A percentile compares a stretch with the other conserved stretches of the same genome.
These are phyloP conservation scores for Chondrosia reniformis DNA, from an alignment of 37 sponge, comb jelly and placozoan genomes.

Conservation along the genomic window DNA sequence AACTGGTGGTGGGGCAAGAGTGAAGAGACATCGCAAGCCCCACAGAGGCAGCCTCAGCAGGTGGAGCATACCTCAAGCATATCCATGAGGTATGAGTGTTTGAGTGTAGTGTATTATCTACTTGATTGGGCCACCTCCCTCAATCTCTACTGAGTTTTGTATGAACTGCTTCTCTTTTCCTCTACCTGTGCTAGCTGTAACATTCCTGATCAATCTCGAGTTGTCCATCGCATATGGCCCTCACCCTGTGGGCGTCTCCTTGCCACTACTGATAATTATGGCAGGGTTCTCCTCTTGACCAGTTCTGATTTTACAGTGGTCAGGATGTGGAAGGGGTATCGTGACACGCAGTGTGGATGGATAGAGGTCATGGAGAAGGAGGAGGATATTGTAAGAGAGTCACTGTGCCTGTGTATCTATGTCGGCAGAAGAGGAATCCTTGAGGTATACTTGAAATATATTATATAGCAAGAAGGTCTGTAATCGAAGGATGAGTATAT, in stretches of 20 bases:
- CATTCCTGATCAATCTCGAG: slow-evolving; percentile 5
- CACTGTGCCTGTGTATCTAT: slow-evolving; percentile 77
- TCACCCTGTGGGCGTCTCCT: slow-evolving; percentile 28
- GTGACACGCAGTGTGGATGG: slow-evolving; percentile 93
- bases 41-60: background rate
- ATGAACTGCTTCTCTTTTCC: background rate
- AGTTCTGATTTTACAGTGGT: slow-evolving; percentile 15
- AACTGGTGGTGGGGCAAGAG: slow-evolving; percentile 15
- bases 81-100: slow-evolving; percentile 19
- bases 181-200: background rate
- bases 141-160: background rate
- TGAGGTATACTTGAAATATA: slow-evolving; percentile 37
- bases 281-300: slow-evolving; percentile 73
- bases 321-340: slow-evolving; percentile 54
- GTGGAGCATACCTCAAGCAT: background rate
- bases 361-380: slow-evolving; percentile 26
- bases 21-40: background rate
- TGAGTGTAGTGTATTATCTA: background rate
- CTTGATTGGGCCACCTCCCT: background rate
- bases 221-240: background rate
- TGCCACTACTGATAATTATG: slow-evolving; percentile 29
- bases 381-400: slow-evolving; percentile 13
- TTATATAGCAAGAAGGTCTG: background rate
- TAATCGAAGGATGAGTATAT: background rate
- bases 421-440: slow-evolving; percentile 74